A percentile compares a stretch with the other conserved stretches of the same genome.
Conservation (phyloP, 2,797 vertebrate genomes). For the Thamnophis elegans region DNA sequence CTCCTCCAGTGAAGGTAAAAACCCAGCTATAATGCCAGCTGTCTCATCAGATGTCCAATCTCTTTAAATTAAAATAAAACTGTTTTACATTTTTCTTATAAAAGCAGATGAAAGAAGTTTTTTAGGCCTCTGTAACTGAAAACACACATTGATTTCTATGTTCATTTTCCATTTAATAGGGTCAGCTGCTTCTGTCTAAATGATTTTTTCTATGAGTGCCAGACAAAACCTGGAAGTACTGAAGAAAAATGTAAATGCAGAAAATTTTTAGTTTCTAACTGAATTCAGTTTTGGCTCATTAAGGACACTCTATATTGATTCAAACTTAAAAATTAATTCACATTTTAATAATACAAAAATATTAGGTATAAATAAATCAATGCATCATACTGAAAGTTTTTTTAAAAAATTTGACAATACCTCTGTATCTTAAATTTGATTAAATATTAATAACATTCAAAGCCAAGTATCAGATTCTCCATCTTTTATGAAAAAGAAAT, state of each 20-base stretch:
- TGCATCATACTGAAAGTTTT: neutral
- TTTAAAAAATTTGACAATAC: neutral
- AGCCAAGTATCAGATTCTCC: constrained; percentile 37
- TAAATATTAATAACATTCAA: constrained; percentile 13
- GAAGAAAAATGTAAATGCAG: constrained; percentile 1
- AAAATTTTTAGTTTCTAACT: neutral
- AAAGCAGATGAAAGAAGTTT: constrained; percentile 6
- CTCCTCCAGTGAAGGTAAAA: constrained; percentile 11
- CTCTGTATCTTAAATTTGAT: constrained; percentile 3
- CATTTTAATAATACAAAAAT: constrained; percentile 10
- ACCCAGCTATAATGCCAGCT: neutral
- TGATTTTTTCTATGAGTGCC: constrained; percentile 19
- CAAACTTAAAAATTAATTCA: neutral
- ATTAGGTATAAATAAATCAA: neutral
- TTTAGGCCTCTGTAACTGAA: neutral
- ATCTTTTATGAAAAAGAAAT: neutral
- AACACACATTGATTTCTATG: neutral
- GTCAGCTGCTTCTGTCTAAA: constrained; percentile 24
- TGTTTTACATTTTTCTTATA: constrained; percentile 14
- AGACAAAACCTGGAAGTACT: constrained; percentile 27
- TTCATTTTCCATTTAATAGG: neutral
- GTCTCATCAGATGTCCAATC: neutral
- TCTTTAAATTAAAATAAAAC: constrained; percentile 20
- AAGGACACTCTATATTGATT: neutral
- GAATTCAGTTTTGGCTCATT: neutral